Evolutionary conservation across 1,140 invertebrate genomes (phyloP).

Genomic region (Zaprionus vittiger): DNA sequence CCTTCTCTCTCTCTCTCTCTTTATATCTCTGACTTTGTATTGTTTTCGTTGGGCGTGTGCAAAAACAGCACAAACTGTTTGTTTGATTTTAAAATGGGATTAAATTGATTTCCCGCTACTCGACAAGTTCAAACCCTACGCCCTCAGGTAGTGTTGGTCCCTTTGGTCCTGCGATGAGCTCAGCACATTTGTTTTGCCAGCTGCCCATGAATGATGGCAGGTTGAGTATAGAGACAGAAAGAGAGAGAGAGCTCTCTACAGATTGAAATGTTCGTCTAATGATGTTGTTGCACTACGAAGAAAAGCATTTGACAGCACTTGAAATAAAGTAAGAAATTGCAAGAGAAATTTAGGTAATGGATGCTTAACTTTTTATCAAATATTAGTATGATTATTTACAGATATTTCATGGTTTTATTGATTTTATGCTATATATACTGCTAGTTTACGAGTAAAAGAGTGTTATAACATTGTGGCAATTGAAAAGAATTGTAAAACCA

Average conservation of each 20-base stretch:
- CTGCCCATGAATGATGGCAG: conserved; percentile 51
- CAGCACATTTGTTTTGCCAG: conserved; percentile 57
- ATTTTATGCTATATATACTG: too few relatives aligned
- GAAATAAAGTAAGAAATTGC: conserved; percentile 1
- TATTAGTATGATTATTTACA: too few relatives aligned
- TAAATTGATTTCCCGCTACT: conserved; percentile 81
- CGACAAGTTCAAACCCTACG: conserved; percentile 17
- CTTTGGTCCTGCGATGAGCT: conserved; percentile 52
- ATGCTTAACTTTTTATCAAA: too few relatives aligned
- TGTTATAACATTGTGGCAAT: too few relatives aligned
- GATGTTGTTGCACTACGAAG: background rate
- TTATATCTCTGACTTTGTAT: conserved; percentile 15
- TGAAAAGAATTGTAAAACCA: too few relatives aligned
- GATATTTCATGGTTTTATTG: too few relatives aligned
- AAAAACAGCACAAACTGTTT: conserved; percentile 47
- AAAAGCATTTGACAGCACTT: conserved; percentile 4
- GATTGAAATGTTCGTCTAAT: conserved; percentile 69
- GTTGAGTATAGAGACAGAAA: conserved; percentile 5
- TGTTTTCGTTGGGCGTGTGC: conserved; percentile 64
- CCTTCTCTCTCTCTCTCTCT: conserved; percentile 17
- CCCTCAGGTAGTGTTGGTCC: conserved; percentile 30
- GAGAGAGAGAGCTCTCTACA: conserved; percentile 20
- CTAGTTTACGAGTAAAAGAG: too few relatives aligned
- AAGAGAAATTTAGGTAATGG: background rate
- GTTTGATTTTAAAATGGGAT: conserved; percentile 76